A percentile compares a stretch with the other conserved stretches of the same genome.
Evolutionary conservation across 2,113 vertebrate genomes (phyloP).

Genomic region (Cnemophilus loriae): DNA sequence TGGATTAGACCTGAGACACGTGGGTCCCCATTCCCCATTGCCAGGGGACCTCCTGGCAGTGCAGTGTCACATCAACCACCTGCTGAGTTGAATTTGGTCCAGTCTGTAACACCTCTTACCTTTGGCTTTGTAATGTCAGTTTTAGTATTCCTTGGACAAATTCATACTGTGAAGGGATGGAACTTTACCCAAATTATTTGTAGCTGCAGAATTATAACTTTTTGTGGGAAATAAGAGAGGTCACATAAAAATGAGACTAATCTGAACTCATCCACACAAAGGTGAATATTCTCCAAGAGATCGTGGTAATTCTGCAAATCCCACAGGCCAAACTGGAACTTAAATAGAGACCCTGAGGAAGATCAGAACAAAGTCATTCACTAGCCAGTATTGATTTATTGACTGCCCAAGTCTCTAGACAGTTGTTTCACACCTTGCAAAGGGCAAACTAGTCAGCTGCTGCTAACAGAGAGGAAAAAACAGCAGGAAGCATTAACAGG

Average conservation of each 20-base stretch:
- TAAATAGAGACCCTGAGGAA: not conserved
- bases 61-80: not conserved
- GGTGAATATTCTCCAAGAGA: not conserved
- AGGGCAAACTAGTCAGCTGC: not conserved
- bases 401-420: not conserved
- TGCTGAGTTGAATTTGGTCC: not conserved
- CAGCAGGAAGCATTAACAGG: not conserved
- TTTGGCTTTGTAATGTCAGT: not conserved
- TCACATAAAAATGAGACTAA: not conserved
- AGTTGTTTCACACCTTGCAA: not conserved
- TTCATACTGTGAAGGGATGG: not conserved
- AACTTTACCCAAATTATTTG: not conserved
- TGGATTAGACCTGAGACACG: too few relatives aligned
- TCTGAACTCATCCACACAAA: not conserved
- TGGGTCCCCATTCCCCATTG: not conserved
- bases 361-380: not conserved
- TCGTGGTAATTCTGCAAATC: fast-evolving
- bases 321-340: not conserved
- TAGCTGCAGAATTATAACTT: not conserved
- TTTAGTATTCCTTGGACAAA: not conserved
- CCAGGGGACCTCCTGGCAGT: not conserved
- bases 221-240: not conserved
- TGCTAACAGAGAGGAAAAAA: not conserved
- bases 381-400: not conserved
- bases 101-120: not conserved